phyloP scores from a whole-genome alignment of 2,888 invertebrate species.

The Athrips mouffetella region DNA sequence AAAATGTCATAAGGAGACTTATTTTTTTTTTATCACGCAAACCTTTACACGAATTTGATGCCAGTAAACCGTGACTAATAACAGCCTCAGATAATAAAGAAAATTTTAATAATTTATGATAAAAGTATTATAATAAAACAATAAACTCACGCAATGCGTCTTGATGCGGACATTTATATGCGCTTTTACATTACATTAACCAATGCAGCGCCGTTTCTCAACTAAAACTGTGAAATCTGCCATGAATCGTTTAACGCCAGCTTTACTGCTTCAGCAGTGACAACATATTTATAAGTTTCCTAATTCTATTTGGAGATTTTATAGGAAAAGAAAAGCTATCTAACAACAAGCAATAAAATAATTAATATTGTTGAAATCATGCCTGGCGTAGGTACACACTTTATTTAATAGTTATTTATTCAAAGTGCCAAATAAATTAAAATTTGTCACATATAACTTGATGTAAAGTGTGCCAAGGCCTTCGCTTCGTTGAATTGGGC shows the following conservation, averaged over 20 bases:
- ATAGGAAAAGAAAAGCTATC: too few species aligned
- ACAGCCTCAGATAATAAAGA: too few species aligned
- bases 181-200: conserved; percentile 9
- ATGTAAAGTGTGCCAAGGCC: conserved; percentile 13
- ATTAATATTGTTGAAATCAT: too few species aligned
- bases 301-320: conserved; percentile 3
- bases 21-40: too few species aligned
- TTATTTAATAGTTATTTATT: neutral
- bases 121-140: neutral
- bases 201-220: conserved; percentile 11
- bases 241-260: conserved; percentile 17
- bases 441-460: neutral
- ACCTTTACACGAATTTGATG: too few species aligned
- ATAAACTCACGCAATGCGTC: neutral
- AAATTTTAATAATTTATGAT: too few species aligned
- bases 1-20: too few species aligned
- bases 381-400: neutral
- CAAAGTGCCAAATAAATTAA: neutral
- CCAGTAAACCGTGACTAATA: too few species aligned
- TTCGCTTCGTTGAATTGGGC: conserved; percentile 3
- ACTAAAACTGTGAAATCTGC: conserved; percentile 8
- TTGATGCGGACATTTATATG: conserved; percentile 1
- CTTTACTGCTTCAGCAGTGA: conserved; percentile 6
- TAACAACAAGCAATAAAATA: too few species aligned
- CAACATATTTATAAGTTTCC: conserved; percentile 16